Conservation (phyloP, 2,113 vertebrate genomes). For the Arothron firmamentum region DNA sequence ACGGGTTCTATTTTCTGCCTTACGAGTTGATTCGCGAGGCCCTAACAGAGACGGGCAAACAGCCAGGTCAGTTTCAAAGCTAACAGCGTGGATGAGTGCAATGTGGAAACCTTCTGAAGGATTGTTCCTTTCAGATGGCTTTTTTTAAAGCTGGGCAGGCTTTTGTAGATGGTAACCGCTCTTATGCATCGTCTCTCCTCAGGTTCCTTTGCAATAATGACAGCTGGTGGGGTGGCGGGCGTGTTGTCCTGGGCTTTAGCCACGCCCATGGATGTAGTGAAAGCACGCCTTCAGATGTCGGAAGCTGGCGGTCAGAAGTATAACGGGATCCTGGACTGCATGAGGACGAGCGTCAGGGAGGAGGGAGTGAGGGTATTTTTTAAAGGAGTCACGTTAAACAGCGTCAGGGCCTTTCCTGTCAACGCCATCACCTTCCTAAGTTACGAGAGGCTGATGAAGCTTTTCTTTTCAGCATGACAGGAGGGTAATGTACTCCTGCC, state of each 20-base stretch:
- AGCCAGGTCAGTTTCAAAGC: constrained; percentile 65
- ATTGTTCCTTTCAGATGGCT: background rate
- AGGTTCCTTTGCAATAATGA: constrained; percentile 70
- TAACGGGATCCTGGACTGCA: constrained; percentile 75
- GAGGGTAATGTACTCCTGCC: too few relatives aligned
- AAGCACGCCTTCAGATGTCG: constrained; percentile 81
- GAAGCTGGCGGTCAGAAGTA: constrained; percentile 68
- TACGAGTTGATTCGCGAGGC: constrained; percentile 71
- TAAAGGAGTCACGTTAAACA: constrained; percentile 78
- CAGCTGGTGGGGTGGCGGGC: constrained; percentile 78
- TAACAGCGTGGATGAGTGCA: too few relatives aligned
- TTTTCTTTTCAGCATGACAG: constrained; percentile 37
- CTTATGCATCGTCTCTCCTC: background rate
- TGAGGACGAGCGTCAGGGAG: constrained; percentile 68
- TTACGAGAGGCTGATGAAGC: constrained; percentile 75
- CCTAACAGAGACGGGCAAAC: constrained; percentile 58
- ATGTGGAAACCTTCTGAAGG: background rate
- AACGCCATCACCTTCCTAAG: constrained; percentile 82
- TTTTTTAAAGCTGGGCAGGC: background rate
- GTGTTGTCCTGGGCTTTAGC: constrained; percentile 76
- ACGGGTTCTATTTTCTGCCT: constrained; percentile 79
- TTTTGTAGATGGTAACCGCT: background rate
- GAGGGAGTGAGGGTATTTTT: constrained; percentile 78
- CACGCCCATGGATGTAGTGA: constrained; percentile 83
- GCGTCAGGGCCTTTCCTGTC: constrained; percentile 80